A percentile compares a stretch with the other conserved stretches of the same genome.
These are phyloP conservation scores for Crocodylus rhombifer DNA, from an alignment of 2,797 vertebrate genomes.

Conservation along the genomic window DNA sequence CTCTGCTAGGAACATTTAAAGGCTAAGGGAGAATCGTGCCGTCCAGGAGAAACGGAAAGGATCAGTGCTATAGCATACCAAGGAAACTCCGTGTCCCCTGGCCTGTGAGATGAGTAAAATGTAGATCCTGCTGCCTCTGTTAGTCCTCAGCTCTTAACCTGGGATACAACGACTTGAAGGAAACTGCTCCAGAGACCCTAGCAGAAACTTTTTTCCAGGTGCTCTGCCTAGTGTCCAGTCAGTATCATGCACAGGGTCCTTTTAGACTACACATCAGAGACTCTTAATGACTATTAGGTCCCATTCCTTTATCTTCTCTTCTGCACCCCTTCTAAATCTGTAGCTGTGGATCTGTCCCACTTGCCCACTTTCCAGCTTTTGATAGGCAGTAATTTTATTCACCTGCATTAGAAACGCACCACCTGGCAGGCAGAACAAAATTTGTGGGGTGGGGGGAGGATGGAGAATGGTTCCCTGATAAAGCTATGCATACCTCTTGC, in stretches of 20 bases:
- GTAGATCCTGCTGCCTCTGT: not conserved
- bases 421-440: not conserved
- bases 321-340: rapidly evolving
- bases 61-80: not conserved
- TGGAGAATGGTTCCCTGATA: not conserved
- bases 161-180: rapidly evolving
- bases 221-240: slow-evolving; percentile 7
- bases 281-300: not conserved
- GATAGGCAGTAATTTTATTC: not conserved
- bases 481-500: too few relatives aligned
- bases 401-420: not conserved
- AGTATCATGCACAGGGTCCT: not conserved
- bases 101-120: not conserved
- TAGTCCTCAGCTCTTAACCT: rapidly evolving
- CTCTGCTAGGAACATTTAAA: not conserved
- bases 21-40: not conserved
- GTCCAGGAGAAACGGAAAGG: not conserved
- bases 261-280: not conserved
- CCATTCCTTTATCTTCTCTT: not conserved
- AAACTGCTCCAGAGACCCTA: not conserved
- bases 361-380: not conserved
- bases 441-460: too few relatives aligned
- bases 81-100: not conserved
- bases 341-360: not conserved
- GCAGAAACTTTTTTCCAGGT: slow-evolving; percentile 11